These are phyloP conservation scores for Aphodius granarius DNA, from an alignment of 2,888 invertebrate genomes.

Conservation along the genomic window DNA sequence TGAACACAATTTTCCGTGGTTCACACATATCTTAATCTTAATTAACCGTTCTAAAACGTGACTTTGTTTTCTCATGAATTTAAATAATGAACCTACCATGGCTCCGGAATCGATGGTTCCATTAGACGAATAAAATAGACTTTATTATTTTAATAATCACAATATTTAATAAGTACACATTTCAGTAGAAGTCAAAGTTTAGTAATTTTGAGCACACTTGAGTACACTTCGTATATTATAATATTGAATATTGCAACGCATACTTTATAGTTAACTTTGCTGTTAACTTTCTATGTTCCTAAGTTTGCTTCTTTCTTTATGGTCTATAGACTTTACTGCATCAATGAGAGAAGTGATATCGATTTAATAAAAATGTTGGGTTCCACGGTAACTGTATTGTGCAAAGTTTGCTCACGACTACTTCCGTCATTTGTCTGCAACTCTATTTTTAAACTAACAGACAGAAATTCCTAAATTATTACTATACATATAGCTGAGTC, in stretches of 20 bases:
- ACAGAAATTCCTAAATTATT: neutral
- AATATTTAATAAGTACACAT: too few relatives aligned
- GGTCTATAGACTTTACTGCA: neutral
- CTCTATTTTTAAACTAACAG: neutral
- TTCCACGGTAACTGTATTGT: neutral
- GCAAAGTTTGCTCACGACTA: neutral
- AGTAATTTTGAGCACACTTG: neutral
- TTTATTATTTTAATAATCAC: too few relatives aligned
- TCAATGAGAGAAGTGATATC: neutral
- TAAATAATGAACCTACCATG: too few relatives aligned
- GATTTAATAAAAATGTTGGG: neutral
- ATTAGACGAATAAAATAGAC: too few relatives aligned
- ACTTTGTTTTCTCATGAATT: too few relatives aligned
- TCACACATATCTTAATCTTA: too few relatives aligned
- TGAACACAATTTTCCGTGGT: too few relatives aligned
- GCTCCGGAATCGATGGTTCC: too few relatives aligned
- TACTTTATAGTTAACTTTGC: neutral
- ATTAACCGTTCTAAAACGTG: too few relatives aligned
- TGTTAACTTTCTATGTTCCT: neutral
- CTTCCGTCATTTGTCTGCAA: neutral
- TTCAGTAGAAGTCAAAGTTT: neutral
- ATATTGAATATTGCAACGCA: neutral
- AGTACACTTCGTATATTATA: neutral
- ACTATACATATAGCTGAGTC: neutral
- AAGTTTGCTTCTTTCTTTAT: neutral